Evolutionary conservation across 2,888 invertebrate genomes (phyloP).

Genomic region (Balanococcus diminutus): DNA sequence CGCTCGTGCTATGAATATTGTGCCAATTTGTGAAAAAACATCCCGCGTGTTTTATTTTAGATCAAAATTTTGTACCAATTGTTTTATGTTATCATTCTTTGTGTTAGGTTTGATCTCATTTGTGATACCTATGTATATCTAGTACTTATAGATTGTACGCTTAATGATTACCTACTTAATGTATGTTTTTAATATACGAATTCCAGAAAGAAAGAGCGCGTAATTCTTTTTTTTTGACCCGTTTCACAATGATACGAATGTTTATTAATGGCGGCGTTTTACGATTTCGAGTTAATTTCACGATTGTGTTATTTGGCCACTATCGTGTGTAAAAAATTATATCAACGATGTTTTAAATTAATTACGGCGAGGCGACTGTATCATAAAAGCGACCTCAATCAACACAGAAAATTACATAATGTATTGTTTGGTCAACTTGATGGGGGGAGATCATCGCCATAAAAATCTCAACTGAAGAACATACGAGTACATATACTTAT

Average conservation of each 20-base stretch:
- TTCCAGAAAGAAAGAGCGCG: not conserved
- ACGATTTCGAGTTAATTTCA: slow-evolving; percentile 21
- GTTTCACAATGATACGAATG: not conserved
- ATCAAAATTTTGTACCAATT: slow-evolving; percentile 38
- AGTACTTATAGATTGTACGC: slow-evolving; percentile 28
- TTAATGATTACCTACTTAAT: slow-evolving; percentile 32
- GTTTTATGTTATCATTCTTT: slow-evolving; percentile 32
- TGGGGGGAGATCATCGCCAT: not conserved
- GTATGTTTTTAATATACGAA: slow-evolving; percentile 36
- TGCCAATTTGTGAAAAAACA: slow-evolving; percentile 34
- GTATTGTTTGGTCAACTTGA: not conserved
- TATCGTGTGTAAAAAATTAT: not conserved
- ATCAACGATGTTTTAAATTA: not conserved
- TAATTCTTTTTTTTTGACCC: not conserved
- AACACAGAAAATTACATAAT: not conserved
- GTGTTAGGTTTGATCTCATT: slow-evolving; percentile 39
- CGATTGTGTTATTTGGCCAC: slow-evolving; percentile 1
- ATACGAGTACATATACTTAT: too few species aligned
- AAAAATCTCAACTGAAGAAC: not conserved
- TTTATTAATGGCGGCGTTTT: not conserved
- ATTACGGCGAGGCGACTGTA: not conserved
- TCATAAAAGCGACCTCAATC: not conserved
- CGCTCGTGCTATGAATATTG: slow-evolving; percentile 36
- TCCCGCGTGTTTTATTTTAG: slow-evolving; percentile 36
- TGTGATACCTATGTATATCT: slow-evolving; percentile 28